Base-by-base conservation (phyloP, 1,140 invertebrate genomes). In the Heliothis virescens region DNA sequence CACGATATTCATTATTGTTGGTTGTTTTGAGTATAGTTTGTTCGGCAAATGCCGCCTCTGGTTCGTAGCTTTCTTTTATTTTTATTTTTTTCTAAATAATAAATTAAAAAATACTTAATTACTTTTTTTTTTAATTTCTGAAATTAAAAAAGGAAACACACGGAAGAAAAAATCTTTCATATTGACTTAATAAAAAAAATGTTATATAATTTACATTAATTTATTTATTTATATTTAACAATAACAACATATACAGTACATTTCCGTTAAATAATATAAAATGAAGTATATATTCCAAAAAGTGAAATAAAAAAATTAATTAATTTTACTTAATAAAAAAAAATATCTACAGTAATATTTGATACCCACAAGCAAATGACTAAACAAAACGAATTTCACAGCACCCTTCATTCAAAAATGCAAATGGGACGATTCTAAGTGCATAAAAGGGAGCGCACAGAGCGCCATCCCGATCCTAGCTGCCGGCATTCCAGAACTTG, bases 381-480 rank as follows among this genome's bases (percentile, higher is more conserved):
- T 83, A 16, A 80, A 82, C 65, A 80, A 71, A 88, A 65, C 83
- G 48, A 67, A n/a, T 41, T 65, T 85, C 76, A 50, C 85, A 90
- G 87, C 83, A 13, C 75, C 80, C 1, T 85, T 82, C 59, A 81
- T 89, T 21, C 85, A 65, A 15, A 85, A 83, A 88, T 92, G 91
- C 71, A 84, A 81, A 65, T 34, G 65, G 0, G 83, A 80, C 12
- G 89, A 91, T 53, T 72, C 82, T 0, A 80, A 85, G 75, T 92
- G 91, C 65, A 41, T 85, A 0, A 91, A 83, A 29, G 69, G 82
- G 34, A 72, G 84, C 0, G 80, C 86, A 0, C 83, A 86, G 53
- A 81, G 69, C 0, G 69, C 79, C 1, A 55, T 93, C 15, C 82
- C 87, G 0, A 59, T 79, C 4, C 78, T 92, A 10, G 80, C 85